Base-by-base conservation (phyloP, 2,797 vertebrate genomes). In the Sebastes itinus region DNA sequence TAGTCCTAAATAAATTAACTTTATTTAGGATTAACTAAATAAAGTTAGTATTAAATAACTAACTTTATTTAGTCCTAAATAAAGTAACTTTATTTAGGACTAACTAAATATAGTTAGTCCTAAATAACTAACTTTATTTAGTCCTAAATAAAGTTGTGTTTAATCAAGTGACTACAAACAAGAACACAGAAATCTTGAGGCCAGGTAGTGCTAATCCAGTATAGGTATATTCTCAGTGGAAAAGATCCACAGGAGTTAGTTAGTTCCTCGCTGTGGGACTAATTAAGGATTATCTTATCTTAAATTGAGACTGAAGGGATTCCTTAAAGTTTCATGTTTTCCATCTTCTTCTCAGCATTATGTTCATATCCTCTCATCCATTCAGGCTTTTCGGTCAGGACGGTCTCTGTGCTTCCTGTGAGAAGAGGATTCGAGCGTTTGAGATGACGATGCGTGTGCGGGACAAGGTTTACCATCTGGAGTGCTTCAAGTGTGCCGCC, bases 381-480 rank as follows among this genome's bases (percentile, higher is more conserved):
- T 71, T 22, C 86, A 98, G 97, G 93, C 97, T 99, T 66, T 99
- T 99, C 8, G 99, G 99, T 27, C 99, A 99, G 92, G 98, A 99
- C 0, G 99, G 99, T 64, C 97, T 98, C 71, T 99, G 99, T 0
- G 97, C 98, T 5, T 98, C 98, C 75, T 99, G 99, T 18, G 99
- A 99, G 94, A 99, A 99, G 94, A 94, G 99, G 85, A 99, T 99
- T 92, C 95, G 99, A 1, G 99, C 99, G 5, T 99, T 99, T 3
- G 99, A 99, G 95, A 99, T 99, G 99, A 99, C 99, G 0, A 99
- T 99, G 99, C 91, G 99, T 1, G 99, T 99, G 90, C 96, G 98
- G 85, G 99, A 99, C 95, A 99, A 99, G 91, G 99, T 99, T 35
- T 99, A 99, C 77, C 99, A 99, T 91, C 96, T 99, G 2, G 99